phyloP scores from a whole-genome alignment of 2,888 invertebrate genomes.

The Balanococcus diminutus region DNA sequence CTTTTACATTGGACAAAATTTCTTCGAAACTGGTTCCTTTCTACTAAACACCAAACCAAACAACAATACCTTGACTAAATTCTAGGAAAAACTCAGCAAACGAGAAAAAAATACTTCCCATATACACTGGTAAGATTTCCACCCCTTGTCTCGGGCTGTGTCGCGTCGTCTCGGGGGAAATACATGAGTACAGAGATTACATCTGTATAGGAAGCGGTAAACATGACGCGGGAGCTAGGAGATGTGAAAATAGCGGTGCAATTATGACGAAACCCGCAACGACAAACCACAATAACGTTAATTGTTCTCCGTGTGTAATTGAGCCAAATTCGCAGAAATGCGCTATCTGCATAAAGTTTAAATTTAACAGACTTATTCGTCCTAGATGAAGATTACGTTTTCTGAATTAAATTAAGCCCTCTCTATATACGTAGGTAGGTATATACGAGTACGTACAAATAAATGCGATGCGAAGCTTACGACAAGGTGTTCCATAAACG shows the following conservation, averaged over 20 bases:
- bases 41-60: too few relatives aligned
- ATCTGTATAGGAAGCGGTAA: conserved; percentile 42
- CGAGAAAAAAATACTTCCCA: not conserved
- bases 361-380: conserved; percentile 52
- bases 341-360: conserved; percentile 50
- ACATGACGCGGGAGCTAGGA: conserved; percentile 44
- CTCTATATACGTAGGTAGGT: not conserved
- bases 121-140: conserved; percentile 33
- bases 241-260: conserved; percentile 16
- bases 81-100: too few relatives aligned
- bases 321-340: conserved; percentile 53
- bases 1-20: too few relatives aligned
- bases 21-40: too few relatives aligned
- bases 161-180: conserved; percentile 39
- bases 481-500: conserved; percentile 45
- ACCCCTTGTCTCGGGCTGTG: not conserved
- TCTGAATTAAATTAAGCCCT: conserved; percentile 50
- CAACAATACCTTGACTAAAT: too few relatives aligned
- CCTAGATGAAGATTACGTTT: conserved; percentile 46
- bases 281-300: conserved; percentile 51
- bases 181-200: conserved; percentile 34
- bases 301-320: conserved; percentile 51
- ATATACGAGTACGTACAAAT: not conserved
- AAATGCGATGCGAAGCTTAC: conserved; percentile 43
- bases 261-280: conserved; percentile 49